These are phyloP conservation scores for Tubiluchus corallicola DNA, from an alignment of 2,888 invertebrate species.

Conservation along the genomic window DNA sequence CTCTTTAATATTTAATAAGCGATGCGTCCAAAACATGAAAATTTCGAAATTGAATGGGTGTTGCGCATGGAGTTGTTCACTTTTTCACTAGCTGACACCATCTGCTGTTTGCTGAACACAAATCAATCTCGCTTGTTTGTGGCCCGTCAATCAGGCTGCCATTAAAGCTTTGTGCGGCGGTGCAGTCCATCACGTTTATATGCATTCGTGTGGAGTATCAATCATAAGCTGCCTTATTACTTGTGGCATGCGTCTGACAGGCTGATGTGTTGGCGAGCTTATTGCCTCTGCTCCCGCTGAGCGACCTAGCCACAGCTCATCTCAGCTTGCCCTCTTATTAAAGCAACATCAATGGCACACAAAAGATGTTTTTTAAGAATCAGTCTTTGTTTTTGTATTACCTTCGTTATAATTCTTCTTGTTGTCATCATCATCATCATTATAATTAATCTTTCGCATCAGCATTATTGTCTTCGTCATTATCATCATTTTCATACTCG, in stretches of 20 bases:
- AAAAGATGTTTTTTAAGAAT: too few relatives aligned
- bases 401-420: too few relatives aligned
- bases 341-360: too few relatives aligned
- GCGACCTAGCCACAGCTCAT: too few relatives aligned
- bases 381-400: too few relatives aligned
- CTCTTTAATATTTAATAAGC: too few relatives aligned
- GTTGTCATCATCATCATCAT: too few relatives aligned
- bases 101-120: constrained; percentile 1
- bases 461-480: too few relatives aligned
- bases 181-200: constrained; percentile 3
- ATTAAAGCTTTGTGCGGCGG: constrained; percentile 3
- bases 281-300: not conserved
- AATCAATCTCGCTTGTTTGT: not conserved
- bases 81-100: constrained; percentile 1
- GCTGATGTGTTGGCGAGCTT: not conserved
- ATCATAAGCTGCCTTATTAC: constrained; percentile 1
- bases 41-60: constrained; percentile 3
- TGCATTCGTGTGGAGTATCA: not conserved
- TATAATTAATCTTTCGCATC: too few relatives aligned
- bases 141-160: not conserved
- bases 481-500: too few relatives aligned
- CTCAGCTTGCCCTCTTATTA: too few relatives aligned
- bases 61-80: not conserved
- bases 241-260: not conserved
- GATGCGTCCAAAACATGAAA: too few relatives aligned